Conservation (phyloP, 2,113 vertebrate species). For the Chiloscyllium plagiosum region DNA sequence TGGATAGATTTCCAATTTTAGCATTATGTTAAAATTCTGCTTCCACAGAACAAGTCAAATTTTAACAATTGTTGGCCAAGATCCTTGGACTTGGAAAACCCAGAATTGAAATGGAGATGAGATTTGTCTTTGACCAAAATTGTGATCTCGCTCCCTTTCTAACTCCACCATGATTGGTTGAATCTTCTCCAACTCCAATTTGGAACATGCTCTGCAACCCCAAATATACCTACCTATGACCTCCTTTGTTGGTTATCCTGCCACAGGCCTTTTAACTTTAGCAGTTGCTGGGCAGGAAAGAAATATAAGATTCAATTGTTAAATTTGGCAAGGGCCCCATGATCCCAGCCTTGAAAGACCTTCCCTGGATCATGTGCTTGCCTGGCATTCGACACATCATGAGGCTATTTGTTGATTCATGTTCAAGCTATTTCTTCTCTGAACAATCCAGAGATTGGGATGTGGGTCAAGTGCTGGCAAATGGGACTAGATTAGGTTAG, state of each 20-base stretch:
- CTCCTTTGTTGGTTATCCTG: background rate
- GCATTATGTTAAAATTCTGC: background rate
- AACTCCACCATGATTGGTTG: background rate
- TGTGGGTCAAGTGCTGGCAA: too few species aligned
- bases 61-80: background rate
- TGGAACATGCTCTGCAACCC: background rate
- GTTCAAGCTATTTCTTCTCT: background rate
- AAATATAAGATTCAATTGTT: background rate
- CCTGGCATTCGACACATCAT: background rate
- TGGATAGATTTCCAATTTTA: background rate
- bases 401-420: background rate
- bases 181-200: background rate
- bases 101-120: background rate
- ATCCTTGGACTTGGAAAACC: background rate
- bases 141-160: too few species aligned
- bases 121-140: background rate
- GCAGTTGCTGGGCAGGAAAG: background rate
- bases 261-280: background rate
- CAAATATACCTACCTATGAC: background rate
- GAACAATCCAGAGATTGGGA: background rate
- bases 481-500: too few species aligned
- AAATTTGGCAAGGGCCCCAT: background rate
- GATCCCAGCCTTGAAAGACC: background rate
- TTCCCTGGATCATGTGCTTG: background rate
- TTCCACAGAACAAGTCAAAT: background rate